These are phyloP conservation scores for Motacilla alba DNA, from an alignment of 2,113 vertebrate genomes.

Conservation along the genomic window DNA sequence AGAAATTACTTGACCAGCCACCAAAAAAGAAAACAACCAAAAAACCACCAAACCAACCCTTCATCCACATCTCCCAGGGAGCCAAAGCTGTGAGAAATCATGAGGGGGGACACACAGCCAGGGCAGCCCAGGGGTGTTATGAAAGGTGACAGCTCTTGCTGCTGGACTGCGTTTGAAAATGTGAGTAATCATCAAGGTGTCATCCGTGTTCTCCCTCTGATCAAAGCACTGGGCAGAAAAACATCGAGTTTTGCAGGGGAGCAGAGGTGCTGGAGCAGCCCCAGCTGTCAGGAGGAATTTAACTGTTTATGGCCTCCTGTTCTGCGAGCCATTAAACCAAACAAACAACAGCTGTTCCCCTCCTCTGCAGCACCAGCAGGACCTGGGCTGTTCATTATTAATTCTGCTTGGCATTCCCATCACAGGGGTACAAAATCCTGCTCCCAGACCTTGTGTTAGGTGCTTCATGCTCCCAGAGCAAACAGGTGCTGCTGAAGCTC, in stretches of 20 bases:
- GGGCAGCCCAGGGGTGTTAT: neutral
- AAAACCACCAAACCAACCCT: neutral
- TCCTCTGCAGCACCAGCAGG: neutral
- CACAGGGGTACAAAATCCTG: neutral
- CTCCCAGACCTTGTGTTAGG: neutral
- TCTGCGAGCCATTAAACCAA: neutral
- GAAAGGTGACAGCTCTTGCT: conserved; percentile 30
- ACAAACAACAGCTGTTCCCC: conserved; percentile 43
- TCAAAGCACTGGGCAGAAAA: neutral
- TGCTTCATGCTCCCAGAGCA: neutral
- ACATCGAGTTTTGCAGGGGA: neutral
- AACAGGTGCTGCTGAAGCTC: neutral
- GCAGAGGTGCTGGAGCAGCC: neutral
- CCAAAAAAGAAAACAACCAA: neutral
- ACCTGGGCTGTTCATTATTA: neutral
- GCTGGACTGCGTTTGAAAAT: conserved; percentile 39
- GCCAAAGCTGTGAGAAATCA: neutral
- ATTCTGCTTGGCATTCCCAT: neutral
- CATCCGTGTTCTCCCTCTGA: neutral
- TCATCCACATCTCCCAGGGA: neutral
- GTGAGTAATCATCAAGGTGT: conserved; percentile 65
- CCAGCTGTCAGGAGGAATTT: conserved; percentile 35
- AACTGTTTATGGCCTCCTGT: conserved; percentile 24
- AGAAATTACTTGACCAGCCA: neutral
- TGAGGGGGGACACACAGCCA: neutral